Base-by-base conservation (phyloP, 2,797 vertebrate genomes). In the Phalanger gymnotis region DNA sequence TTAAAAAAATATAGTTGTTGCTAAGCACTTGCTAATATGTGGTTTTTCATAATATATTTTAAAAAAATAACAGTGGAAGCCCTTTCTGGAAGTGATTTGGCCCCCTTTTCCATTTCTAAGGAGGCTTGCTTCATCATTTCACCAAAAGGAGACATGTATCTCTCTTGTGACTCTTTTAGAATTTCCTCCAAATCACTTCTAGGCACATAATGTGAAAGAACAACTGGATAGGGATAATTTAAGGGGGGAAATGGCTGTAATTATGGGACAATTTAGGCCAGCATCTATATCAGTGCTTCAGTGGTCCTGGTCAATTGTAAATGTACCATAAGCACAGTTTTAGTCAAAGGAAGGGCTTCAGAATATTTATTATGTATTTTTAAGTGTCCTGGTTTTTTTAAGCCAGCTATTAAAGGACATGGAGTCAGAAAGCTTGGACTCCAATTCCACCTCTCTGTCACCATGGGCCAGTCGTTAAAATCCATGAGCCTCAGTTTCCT, bases 321-420 rank as follows among this genome's bases (percentile, higher is more conserved):
- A 5, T 0, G 30, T 2, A 27, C 30, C 3, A 5, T 5, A 1
- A 53, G 52, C 47, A 1, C 0, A n/a, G 9, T 51, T 31, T 19
- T n/a, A 3, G 55, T 4, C 12, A 0, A 66, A 57, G 52, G 92
- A n/a, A n/a, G 9, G 47, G 91, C 53, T 11, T 90, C 47, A 16
- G 3, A 14, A 81, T 92, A 2, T 28, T 54, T n/a, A 11, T n/a
- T 30, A n/a, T 9, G 19, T 52, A 0, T 11, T 0, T 0, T 0
- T 0, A 0, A 16, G 1, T 12, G 16, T 30, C n/a, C 73, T 2
- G n/a, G 47, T n/a, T 51, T 55, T n/a, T 16, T 25, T 28, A 1
- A 14, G 58, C 25, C 40, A 11, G 31, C 66, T 5, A 34, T 40
- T 47, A 22, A 81, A 47, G 3, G 40, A 47, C 73, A 81, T 81